Evolutionary conservation across 2,113 vertebrate genomes (phyloP).

Genomic region (Myotis brandtii): DNA sequence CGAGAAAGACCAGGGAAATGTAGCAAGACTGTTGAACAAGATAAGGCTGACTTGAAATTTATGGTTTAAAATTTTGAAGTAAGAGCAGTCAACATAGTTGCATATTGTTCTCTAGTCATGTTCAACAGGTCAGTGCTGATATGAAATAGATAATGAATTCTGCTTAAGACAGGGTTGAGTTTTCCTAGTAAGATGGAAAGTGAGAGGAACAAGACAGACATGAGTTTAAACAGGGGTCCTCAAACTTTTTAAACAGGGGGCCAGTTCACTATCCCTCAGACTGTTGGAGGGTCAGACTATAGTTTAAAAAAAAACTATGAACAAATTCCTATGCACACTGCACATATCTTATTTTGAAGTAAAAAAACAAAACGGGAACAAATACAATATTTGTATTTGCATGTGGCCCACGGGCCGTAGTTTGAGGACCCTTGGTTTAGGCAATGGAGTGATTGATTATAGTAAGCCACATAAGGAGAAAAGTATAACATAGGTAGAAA

Average conservation of each 20-base stretch:
- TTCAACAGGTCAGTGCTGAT: neutral
- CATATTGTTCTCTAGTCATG: neutral
- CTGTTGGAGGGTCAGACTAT: too few species aligned
- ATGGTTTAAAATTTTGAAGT: neutral
- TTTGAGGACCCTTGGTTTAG: too few species aligned
- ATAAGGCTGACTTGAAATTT: neutral
- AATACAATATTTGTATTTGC: too few species aligned
- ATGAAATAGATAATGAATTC: neutral
- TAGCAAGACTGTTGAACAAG: neutral
- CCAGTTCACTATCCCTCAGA: too few species aligned
- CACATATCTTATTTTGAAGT: too few species aligned
- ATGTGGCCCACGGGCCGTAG: too few species aligned
- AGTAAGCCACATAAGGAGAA: neutral
- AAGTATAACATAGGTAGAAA: neutral
- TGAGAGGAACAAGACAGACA: neutral
- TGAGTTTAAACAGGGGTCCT: too few species aligned
- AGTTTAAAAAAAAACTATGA: too few species aligned
- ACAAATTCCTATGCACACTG: too few species aligned
- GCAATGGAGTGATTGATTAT: neutral
- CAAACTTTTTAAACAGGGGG: too few species aligned
- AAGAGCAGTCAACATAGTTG: neutral
- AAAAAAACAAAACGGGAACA: too few species aligned
- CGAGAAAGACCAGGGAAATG: neutral
- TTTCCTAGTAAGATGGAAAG: conserved; percentile 16
- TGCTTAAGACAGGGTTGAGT: neutral